Conservation (phyloP, 2,113 vertebrate species). For the Hemicordylus capensis region DNA sequence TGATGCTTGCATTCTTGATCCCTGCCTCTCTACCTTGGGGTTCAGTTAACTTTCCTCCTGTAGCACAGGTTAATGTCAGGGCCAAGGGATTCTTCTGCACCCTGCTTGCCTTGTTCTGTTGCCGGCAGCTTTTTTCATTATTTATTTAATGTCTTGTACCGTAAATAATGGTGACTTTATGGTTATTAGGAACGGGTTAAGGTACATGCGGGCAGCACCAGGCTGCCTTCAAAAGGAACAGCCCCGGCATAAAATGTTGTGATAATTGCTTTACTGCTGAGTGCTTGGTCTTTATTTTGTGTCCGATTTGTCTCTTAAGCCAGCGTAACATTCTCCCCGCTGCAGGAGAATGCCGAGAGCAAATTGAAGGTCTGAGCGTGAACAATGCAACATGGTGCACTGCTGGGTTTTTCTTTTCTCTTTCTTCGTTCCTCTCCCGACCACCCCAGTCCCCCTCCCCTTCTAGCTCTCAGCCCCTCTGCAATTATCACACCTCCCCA, state of each 20-base stretch:
- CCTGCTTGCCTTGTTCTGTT: slow-evolving; percentile 74
- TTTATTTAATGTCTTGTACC: slow-evolving; percentile 99
- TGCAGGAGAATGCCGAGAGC: slow-evolving; percentile 99
- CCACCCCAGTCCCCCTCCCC: slow-evolving; percentile 79
- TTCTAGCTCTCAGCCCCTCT: slow-evolving; percentile 57
- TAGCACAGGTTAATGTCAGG: slow-evolving; percentile 65
- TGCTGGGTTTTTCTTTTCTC: slow-evolving; percentile 88
- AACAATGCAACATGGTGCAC: slow-evolving; percentile 99
- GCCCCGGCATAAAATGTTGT: slow-evolving; percentile 95
- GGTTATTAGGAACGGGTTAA: slow-evolving; percentile 99
- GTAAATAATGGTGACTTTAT: slow-evolving; percentile 99
- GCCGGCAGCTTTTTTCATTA: slow-evolving; percentile 81
- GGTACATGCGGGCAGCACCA: slow-evolving; percentile 87
- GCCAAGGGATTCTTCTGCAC: slow-evolving; percentile 66
- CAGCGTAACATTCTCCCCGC: slow-evolving; percentile 98
- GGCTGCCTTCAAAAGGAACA: slow-evolving; percentile 93
- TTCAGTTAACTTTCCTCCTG: slow-evolving; percentile 35
- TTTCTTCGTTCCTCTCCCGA: slow-evolving; percentile 84
- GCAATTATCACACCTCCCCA: slow-evolving; percentile 30
- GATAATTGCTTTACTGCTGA: slow-evolving; percentile 99
- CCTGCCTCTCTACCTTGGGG: slow-evolving; percentile 17
- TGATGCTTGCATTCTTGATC: neutral
- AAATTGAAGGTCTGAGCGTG: slow-evolving; percentile 99
- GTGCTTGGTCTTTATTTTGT: slow-evolving; percentile 94
- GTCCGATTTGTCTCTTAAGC: slow-evolving; percentile 99